These are phyloP conservation scores for Corapipo altera DNA, from an alignment of 2,113 vertebrate species.

Conservation along the genomic window DNA sequence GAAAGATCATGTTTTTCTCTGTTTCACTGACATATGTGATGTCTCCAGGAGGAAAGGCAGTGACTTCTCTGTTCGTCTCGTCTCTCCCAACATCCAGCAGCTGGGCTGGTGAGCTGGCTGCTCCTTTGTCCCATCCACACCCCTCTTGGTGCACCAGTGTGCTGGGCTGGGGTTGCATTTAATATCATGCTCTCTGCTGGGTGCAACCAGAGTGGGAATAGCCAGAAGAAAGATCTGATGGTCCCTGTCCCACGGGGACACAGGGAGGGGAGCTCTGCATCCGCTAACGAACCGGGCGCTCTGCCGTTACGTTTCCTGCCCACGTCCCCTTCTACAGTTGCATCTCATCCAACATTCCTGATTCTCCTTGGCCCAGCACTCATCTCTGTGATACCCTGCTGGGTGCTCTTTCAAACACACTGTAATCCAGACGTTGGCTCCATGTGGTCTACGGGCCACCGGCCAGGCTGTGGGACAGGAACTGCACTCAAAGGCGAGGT, in stretches of 20 bases:
- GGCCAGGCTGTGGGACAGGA: background rate
- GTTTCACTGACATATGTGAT: background rate
- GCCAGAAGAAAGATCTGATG: background rate
- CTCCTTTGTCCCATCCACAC: background rate
- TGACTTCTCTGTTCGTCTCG: accelerated
- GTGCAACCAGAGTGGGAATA: background rate
- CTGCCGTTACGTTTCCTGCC: background rate
- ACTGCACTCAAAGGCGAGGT: accelerated
- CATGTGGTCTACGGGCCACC: accelerated
- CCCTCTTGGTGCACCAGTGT: accelerated
- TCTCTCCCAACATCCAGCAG: background rate
- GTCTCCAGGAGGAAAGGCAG: background rate
- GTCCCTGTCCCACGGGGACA: accelerated
- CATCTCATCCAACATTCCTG: background rate
- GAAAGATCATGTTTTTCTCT: background rate
- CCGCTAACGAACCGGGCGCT: accelerated
- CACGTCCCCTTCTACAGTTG: background rate
- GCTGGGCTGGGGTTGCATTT: background rate
- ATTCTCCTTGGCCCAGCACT: constrained; percentile 11
- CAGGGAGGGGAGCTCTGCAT: background rate
- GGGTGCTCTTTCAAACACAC: background rate
- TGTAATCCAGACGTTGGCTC: background rate
- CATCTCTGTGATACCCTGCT: background rate
- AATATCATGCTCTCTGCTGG: accelerated
- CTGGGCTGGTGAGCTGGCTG: background rate